phyloP scores from a whole-genome alignment of 2,888 invertebrate genomes.

The Pristionchus fissidentatus region DNA sequence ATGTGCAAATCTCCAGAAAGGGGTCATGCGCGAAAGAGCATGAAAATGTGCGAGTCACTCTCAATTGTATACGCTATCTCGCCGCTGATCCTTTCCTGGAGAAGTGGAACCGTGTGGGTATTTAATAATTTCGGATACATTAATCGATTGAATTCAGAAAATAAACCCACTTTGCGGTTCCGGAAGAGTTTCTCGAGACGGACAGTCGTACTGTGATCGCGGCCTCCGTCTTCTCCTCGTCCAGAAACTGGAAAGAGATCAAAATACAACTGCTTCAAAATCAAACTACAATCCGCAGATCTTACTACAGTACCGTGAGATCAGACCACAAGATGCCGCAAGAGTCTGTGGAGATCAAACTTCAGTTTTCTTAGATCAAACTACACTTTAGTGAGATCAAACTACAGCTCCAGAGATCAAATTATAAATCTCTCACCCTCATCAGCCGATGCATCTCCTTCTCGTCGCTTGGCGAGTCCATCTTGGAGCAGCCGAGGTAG shows the following conservation, averaged over 20 bases:
- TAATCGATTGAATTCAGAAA: too few relatives aligned
- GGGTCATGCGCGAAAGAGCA: too few relatives aligned
- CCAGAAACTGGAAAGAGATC: conserved; percentile 78
- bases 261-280: neutral
- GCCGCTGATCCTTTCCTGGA: too few relatives aligned
- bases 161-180: conserved; percentile 90
- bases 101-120: too few relatives aligned
- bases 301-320: neutral
- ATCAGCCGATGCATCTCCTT: conserved; percentile 67
- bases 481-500: conserved; percentile 72
- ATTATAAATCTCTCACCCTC: conserved; percentile 51
- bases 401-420: neutral
- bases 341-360: neutral
- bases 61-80: too few relatives aligned
- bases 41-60: too few relatives aligned
- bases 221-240: conserved; percentile 82
- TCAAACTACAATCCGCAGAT: neutral
- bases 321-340: neutral
- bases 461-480: conserved; percentile 69
- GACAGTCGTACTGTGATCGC: conserved; percentile 90
- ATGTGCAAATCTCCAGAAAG: too few relatives aligned
- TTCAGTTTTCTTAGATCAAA: neutral
- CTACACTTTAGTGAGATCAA: too few relatives aligned
- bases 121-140: too few relatives aligned
- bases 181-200: conserved; percentile 92